phyloP scores from a whole-genome alignment of 1,140 invertebrate genomes.

The Drosophila biarmipes region DNA sequence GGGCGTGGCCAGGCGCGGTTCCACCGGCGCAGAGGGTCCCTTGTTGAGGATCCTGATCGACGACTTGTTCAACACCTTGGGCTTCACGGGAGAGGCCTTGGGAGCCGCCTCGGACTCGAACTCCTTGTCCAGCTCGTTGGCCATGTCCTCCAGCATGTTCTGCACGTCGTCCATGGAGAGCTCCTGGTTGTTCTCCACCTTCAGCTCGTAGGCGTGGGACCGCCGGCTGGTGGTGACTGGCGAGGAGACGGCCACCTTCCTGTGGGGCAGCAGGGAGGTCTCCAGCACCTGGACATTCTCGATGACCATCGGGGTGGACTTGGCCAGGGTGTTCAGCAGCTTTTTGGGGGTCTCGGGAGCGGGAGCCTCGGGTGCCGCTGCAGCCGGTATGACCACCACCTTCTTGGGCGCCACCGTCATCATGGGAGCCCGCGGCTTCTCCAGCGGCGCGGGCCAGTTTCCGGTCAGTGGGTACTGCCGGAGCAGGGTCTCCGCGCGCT shows the following conservation, averaged over 20 bases:
- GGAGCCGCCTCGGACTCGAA: not conserved
- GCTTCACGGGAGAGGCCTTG: slow-evolving; percentile 32
- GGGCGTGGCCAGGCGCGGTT: slow-evolving; percentile 66
- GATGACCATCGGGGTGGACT: slow-evolving; percentile 37
- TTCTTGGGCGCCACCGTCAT: slow-evolving; percentile 6
- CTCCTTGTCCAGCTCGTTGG: slow-evolving; percentile 39
- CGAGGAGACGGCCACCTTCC: slow-evolving; percentile 1
- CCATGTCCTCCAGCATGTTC: slow-evolving; percentile 62
- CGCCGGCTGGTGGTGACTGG: not conserved
- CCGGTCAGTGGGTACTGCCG: slow-evolving; percentile 88
- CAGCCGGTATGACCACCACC: not conserved
- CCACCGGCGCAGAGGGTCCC: slow-evolving; percentile 40
- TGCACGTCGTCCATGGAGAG: slow-evolving; percentile 78
- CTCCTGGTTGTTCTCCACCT: slow-evolving; percentile 77
- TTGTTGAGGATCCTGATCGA: slow-evolving; percentile 78
- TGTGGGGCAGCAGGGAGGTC: slow-evolving; percentile 24
- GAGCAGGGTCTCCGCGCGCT: slow-evolving; percentile 89
- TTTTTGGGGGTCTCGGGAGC: slow-evolving; percentile 12
- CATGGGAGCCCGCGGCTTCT: slow-evolving; percentile 81
- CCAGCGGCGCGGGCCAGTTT: slow-evolving; percentile 86
- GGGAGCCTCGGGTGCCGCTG: not conserved
- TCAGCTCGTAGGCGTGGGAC: slow-evolving; percentile 59
- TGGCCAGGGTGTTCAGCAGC: slow-evolving; percentile 60
- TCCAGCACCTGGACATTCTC: slow-evolving; percentile 58
- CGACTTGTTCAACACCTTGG: slow-evolving; percentile 77